Conservation (phyloP, 2,888 invertebrate genomes). For the Ophion costatus region DNA sequence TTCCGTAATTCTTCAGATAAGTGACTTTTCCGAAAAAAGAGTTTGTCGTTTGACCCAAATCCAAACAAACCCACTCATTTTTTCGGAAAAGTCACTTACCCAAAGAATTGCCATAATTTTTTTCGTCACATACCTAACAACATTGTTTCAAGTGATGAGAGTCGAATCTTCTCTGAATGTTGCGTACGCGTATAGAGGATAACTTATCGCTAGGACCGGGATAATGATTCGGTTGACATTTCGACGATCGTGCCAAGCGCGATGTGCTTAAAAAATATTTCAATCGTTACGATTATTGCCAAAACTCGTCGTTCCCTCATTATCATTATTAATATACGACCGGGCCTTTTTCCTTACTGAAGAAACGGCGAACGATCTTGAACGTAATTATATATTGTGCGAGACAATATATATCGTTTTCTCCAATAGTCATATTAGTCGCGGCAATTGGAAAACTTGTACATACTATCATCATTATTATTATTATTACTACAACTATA, state of each 20-base stretch:
- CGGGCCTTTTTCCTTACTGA: neutral
- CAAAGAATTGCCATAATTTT: neutral
- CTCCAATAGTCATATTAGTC: slow-evolving; percentile 4
- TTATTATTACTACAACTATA: neutral
- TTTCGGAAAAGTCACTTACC: no score
- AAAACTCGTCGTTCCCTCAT: neutral
- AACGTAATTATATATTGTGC: slow-evolving; percentile 19
- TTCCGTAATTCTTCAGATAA: no score
- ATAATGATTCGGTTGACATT: no score
- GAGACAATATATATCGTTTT: neutral
- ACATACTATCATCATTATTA: neutral
- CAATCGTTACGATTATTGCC: neutral
- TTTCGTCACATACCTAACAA: neutral
- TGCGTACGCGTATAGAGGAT: neutral
- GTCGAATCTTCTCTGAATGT: no score
- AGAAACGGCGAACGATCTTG: slow-evolving; percentile 8
- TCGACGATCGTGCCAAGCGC: no score
- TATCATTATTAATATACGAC: neutral
- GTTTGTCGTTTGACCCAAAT: no score
- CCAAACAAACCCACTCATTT: no score
- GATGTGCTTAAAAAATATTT: no score
- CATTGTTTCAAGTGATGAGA: neutral
- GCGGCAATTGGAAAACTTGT: neutral
- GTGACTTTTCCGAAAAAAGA: no score
- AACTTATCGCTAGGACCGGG: neutral